phyloP scores from a whole-genome alignment of 2,888 invertebrate genomes.

The Campopleginae sp. region DNA sequence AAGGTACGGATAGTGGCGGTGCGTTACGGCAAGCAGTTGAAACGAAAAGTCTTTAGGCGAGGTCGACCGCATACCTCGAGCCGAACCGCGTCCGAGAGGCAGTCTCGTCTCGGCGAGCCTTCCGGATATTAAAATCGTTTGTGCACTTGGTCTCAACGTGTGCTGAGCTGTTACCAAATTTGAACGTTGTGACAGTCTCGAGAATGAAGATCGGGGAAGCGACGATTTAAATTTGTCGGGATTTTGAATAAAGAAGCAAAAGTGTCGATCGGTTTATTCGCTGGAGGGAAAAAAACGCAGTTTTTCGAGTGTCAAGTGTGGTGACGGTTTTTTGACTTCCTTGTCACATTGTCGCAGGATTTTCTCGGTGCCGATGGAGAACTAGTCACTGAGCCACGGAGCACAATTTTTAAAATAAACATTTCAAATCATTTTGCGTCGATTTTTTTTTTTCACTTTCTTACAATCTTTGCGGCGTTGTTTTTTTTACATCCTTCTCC shows the following conservation, averaged over 20 bases:
- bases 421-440: neutral
- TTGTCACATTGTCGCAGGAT: neutral
- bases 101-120: slow-evolving; percentile 72
- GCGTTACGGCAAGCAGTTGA: slow-evolving; percentile 68
- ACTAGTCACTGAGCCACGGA: neutral
- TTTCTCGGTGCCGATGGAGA: slow-evolving; percentile 17
- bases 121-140: slow-evolving; percentile 69
- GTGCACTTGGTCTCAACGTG: slow-evolving; percentile 51
- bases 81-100: slow-evolving; percentile 81
- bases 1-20: slow-evolving; percentile 79
- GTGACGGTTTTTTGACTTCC: slow-evolving; percentile 35
- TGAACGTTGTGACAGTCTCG: slow-evolving; percentile 4
- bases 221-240: neutral
- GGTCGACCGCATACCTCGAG: slow-evolving; percentile 83
- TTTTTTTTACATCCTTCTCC: slow-evolving; percentile 1
- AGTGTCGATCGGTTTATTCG: slow-evolving; percentile 2
- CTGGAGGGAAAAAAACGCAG: neutral
- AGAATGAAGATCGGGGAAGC: neutral
- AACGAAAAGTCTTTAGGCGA: slow-evolving; percentile 81
- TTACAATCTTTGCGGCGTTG: neutral
- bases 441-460: neutral
- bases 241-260: neutral
- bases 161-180: slow-evolving; percentile 6
- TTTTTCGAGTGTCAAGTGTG: slow-evolving; percentile 31
- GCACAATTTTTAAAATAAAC: neutral